Evolutionary conservation across 2,113 vertebrate genomes (phyloP).

Genomic region (Agapornis roseicollis): DNA sequence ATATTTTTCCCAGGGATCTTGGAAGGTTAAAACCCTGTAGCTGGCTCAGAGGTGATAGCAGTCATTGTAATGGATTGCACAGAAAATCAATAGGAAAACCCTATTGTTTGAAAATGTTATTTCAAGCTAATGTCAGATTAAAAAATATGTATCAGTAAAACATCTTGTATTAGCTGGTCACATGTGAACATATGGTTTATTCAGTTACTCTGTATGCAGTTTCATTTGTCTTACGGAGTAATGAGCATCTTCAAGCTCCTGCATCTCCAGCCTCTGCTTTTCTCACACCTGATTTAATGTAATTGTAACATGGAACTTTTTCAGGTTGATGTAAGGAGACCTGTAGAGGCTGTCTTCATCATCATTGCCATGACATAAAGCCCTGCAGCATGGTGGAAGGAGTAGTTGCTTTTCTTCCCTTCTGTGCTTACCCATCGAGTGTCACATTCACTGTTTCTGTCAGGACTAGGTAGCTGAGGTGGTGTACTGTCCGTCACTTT

Average conservation of each 20-base stretch:
- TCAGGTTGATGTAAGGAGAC: not conserved
- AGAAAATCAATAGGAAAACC: constrained; percentile 16
- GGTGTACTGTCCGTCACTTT: not conserved
- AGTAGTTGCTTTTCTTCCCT: not conserved
- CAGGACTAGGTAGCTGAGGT: not conserved
- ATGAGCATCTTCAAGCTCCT: not conserved
- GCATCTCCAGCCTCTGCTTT: not conserved
- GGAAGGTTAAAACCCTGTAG: not conserved
- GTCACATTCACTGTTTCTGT: not conserved
- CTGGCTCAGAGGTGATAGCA: not conserved
- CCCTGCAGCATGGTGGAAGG: not conserved
- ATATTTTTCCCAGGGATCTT: not conserved
- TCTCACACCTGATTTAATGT: not conserved
- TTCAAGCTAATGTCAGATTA: constrained; percentile 16
- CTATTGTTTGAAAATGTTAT: not conserved
- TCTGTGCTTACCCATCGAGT: not conserved
- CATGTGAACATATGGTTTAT: not conserved
- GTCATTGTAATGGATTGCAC: not conserved
- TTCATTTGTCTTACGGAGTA: not conserved
- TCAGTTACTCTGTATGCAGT: not conserved
- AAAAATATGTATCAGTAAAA: not conserved
- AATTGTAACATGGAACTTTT: not conserved
- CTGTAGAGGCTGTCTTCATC: not conserved
- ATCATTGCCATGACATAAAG: not conserved
- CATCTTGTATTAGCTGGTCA: not conserved